Percentiles rank a stretch among this genome's conserved stretches.
Evolutionary conservation across 1,140 invertebrate genomes (phyloP).

Genomic region (Tetragonula clypearis): DNA sequence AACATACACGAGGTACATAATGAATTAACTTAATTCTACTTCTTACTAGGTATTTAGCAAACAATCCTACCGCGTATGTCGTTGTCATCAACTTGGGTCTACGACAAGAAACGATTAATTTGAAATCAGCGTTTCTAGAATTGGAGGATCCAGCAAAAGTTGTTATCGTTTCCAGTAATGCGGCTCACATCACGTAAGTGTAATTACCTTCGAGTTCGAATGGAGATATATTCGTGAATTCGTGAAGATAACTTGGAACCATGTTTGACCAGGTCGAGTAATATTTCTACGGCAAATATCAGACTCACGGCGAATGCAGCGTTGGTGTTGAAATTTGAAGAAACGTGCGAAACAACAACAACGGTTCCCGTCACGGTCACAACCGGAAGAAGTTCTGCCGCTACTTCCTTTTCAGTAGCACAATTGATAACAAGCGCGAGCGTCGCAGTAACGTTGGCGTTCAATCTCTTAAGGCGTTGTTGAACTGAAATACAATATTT

Average conservation of each 20-base stretch:
- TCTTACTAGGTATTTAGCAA: conserved; percentile 75
- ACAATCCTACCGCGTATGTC: conserved; percentile 77
- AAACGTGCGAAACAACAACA: background rate
- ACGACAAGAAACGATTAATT: conserved; percentile 76
- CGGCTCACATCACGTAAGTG: conserved; percentile 56
- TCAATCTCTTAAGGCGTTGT: background rate
- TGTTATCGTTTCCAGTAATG: conserved; percentile 73
- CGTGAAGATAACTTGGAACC: background rate
- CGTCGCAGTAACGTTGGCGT: conserved; percentile 8
- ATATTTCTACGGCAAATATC: conserved; percentile 23
- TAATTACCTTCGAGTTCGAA: background rate
- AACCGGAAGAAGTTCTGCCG: background rate
- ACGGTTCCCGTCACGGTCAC: background rate
- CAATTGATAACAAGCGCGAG: conserved; percentile 19
- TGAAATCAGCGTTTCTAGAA: conserved; percentile 73
- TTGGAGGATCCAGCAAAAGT: conserved; percentile 78
- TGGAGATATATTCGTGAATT: background rate
- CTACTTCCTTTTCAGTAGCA: background rate
- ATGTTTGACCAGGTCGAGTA: conserved; percentile 1
- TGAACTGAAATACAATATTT: conserved; percentile 9
- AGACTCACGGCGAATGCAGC: conserved; percentile 56
- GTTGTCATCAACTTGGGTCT: conserved; percentile 81
- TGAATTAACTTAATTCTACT: background rate
- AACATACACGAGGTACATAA: background rate
- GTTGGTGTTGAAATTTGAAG: conserved; percentile 37